phyloP scores from a whole-genome alignment of 2,113 vertebrate species.

The Phylloscopus trochilus region DNA sequence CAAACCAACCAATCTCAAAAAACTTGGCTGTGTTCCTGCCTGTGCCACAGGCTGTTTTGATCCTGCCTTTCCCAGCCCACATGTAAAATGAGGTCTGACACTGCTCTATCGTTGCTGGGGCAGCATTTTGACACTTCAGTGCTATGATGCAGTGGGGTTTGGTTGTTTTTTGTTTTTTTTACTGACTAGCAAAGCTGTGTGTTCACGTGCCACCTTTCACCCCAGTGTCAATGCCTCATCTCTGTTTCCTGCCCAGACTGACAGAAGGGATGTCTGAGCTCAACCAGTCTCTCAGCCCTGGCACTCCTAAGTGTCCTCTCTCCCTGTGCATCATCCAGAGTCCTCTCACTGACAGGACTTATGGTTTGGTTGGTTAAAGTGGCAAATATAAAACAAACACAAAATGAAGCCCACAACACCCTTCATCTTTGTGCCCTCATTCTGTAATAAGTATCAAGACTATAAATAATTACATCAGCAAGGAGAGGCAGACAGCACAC shows the following conservation, averaged over 20 bases:
- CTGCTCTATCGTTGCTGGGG: fast-evolving
- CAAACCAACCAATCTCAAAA: not conserved
- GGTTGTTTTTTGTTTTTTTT: not conserved
- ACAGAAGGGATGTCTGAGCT: not conserved
- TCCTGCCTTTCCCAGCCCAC: not conserved
- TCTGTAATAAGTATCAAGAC: not conserved
- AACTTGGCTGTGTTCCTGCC: not conserved
- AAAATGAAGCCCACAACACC: not conserved
- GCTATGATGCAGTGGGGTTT: not conserved
- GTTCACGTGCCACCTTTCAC: not conserved
- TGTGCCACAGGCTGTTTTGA: not conserved
- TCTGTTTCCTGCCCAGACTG: not conserved
- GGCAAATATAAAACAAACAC: not conserved
- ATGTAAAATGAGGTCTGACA: not conserved
- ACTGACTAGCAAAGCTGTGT: not conserved
- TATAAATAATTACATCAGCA: not conserved
- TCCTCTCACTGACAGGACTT: not conserved
- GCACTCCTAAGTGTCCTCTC: not conserved
- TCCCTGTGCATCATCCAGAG: not conserved
- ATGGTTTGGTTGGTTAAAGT: not conserved
- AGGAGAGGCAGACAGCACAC: not conserved
- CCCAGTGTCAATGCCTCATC: not conserved
- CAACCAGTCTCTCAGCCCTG: not conserved
- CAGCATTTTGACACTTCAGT: not conserved
- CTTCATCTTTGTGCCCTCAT: not conserved